Base-by-base conservation (phyloP, 92 coral and sea anemone species). In the Porites evermanni region DNA sequence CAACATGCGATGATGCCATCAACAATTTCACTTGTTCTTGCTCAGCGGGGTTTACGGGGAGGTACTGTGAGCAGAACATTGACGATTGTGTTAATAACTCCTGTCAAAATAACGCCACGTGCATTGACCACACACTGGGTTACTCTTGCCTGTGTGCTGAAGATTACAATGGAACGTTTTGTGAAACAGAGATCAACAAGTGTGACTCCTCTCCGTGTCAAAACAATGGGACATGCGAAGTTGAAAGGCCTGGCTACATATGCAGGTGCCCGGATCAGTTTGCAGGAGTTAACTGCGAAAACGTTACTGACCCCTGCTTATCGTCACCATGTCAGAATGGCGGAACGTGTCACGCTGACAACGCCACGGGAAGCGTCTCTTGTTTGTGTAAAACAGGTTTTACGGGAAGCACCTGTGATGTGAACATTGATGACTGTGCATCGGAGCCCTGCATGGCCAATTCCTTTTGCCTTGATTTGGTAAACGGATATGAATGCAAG, bases 101-200 rank as follows among this genome's bases (percentile, higher is more conserved):
- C 17, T 93, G 96, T 53, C 53, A 53, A 78, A 93, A 93, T 67
- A 93, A 93, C 53, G 96, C 96, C 26, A 84, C 94, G 3, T 93
- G 94, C 51, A 18, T 85, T 53, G 96, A 93, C 71, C 78, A 74
- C 32, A 79, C 77, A 2, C 70, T 70, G 16, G 82, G 90, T 2
- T 93, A 93, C 74, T 10, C 78, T 53, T 93, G 96, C 32, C 64
- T 64, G 14, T 93, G 96, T 65, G 19, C 61, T 2, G 92, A 88
- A 23, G 96, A 94, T 12, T 93, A 70, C 76, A 93, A 85, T 73
- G 96, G 96, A 0, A 84, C 90, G 1, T 78, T 75, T 79, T 93
- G 96, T 74, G 67, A 93, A 20, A 73, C 65, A 4, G 92, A 93
- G 63, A 70, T 93, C 12, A 63, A 91, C 77, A 89, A 92, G 17